A percentile compares a stretch with the other conserved stretches of the same genome.
phyloP scores from a whole-genome alignment of 2,113 vertebrate species.

The Python bivittatus region DNA sequence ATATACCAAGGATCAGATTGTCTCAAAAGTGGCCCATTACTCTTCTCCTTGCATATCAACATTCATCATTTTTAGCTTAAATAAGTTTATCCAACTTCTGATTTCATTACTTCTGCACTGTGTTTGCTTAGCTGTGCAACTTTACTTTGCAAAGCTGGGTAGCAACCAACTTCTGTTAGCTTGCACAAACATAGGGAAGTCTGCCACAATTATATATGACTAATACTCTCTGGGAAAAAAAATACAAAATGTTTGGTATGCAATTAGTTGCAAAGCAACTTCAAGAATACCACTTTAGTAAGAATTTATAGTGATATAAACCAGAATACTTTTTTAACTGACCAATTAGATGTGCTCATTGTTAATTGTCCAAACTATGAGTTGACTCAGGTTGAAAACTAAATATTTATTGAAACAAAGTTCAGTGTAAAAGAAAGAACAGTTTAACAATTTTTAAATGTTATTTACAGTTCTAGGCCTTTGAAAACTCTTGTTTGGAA shows the following conservation, averaged over 20 bases:
- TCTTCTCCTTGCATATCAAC: neutral
- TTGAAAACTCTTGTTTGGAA: neutral
- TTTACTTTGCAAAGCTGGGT: neutral
- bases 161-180: constrained; percentile 7
- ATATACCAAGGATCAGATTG: neutral
- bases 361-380: constrained; percentile 1
- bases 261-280: neutral
- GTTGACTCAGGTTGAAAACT: neutral
- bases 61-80: neutral
- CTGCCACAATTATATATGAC: neutral
- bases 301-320: neutral
- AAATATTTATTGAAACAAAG: neutral
- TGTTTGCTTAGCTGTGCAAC: constrained; percentile 9
- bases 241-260: neutral
- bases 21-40: neutral
- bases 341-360: neutral
- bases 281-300: neutral
- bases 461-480: neutral
- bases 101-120: neutral
- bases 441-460: neutral
- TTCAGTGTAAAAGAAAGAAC: neutral
- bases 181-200: neutral
- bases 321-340: neutral
- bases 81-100: neutral
- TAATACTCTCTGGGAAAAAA: fast-evolving